Conservation (phyloP, 2,113 vertebrate species). For the Coregonus clupeaformis region DNA sequence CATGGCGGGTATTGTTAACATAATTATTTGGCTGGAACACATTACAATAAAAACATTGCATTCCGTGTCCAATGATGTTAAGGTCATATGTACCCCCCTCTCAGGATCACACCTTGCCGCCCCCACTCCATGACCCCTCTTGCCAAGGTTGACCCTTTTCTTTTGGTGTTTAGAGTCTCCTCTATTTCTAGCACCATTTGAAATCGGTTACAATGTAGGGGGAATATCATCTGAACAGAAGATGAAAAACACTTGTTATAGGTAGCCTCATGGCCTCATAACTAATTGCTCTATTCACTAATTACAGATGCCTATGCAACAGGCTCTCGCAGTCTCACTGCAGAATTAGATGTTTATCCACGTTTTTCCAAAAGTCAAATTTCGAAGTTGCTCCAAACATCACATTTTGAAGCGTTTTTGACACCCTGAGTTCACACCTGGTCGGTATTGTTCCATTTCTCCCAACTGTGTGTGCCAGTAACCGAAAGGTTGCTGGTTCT, state of each 20-base stretch:
- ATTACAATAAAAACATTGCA: background rate
- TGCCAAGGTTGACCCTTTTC: conserved; percentile 96
- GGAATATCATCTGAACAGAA: conserved; percentile 71
- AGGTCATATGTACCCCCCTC: background rate
- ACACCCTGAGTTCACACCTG: no score
- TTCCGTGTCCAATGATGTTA: background rate
- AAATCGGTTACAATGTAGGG: conserved; percentile 98
- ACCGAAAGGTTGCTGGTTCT: no score
- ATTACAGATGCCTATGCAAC: no score
- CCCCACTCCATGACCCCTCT: conserved; percentile 63
- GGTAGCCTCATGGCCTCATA: no score
- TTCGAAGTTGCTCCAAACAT: no score
- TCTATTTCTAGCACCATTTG: conserved; percentile 97
- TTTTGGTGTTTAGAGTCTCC: conserved; percentile 95
- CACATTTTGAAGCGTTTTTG: no score
- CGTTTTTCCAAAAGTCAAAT: no score
- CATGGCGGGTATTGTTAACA: background rate
- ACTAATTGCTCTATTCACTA: no score
- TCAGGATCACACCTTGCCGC: background rate
- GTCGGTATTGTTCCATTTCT: no score
- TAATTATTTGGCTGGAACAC: background rate
- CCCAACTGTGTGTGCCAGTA: no score
- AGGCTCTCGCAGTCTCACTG: no score
- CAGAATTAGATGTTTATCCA: no score
- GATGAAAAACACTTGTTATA: background rate